These are phyloP conservation scores for Rhizoglyphus robini DNA, from an alignment of 1,140 invertebrate genomes.

Conservation along the genomic window DNA sequence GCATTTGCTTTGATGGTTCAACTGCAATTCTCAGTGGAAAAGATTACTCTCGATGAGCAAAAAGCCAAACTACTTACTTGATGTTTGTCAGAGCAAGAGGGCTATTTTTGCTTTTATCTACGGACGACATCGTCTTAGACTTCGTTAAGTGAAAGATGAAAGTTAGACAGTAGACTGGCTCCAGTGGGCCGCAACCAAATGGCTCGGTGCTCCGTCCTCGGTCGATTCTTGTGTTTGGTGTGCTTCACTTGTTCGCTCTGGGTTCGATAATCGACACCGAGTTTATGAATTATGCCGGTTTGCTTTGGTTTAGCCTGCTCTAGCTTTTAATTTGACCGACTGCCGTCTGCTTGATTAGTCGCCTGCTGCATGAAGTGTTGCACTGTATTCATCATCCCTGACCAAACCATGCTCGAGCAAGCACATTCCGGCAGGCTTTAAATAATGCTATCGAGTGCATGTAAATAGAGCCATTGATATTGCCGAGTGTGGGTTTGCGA, in stretches of 20 bases:
- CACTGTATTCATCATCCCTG: no score
- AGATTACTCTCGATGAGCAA: constrained; percentile 4
- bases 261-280: no score
- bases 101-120: constrained; percentile 1
- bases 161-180: neutral
- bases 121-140: neutral
- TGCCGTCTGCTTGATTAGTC: no score
- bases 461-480: neutral
- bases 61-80: constrained; percentile 4
- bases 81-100: neutral
- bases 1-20: no score
- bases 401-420: no score
- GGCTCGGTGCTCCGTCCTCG: no score
- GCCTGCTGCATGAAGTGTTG: no score
- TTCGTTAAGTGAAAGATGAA: constrained; percentile 3
- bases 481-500: neutral
- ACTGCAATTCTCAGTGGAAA: constrained; percentile 6
- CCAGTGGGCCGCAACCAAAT: neutral
- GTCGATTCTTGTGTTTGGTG: no score
- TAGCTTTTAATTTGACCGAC: neutral
- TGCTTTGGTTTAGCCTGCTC: neutral
- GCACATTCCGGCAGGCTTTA: no score
- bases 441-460: neutral
- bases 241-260: neutral
- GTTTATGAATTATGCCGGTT: no score